Conservation (phyloP, 2,797 vertebrate genomes). For the Megalops cyprinoides region DNA sequence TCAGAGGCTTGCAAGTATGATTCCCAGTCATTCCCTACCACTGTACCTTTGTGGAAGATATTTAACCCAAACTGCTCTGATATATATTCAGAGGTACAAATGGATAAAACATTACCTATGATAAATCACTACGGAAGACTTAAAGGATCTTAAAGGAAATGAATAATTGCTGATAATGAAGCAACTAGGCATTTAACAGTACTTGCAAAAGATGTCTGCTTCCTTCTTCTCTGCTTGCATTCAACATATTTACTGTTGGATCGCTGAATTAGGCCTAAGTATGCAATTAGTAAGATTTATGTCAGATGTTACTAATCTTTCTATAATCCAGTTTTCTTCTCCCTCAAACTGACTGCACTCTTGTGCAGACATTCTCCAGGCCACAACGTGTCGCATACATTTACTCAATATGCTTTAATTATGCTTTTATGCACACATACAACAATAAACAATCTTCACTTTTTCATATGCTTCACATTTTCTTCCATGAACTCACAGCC, state of each 20-base stretch:
- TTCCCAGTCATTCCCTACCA: not conserved
- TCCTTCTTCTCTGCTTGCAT: not conserved
- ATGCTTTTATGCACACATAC: not conserved
- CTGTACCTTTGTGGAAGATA: too few species aligned
- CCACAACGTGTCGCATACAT: not conserved
- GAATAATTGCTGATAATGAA: too few species aligned
- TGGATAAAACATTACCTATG: too few species aligned
- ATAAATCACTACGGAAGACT: too few species aligned
- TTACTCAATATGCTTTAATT: not conserved
- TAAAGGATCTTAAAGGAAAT: too few species aligned
- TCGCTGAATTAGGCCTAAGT: not conserved
- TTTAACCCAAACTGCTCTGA: too few species aligned
- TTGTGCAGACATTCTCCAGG: not conserved
- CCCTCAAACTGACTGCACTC: not conserved
- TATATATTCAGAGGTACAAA: too few species aligned
- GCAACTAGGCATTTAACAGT: too few species aligned
- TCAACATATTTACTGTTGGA: not conserved
- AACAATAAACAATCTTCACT: not conserved
- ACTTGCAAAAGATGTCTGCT: too few species aligned
- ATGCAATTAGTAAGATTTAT: constrained; percentile 4
- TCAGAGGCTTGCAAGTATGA: not conserved
- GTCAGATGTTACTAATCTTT: not conserved
- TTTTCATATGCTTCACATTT: not conserved
- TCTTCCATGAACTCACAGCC: not conserved
- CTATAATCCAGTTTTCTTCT: not conserved